A percentile compares a stretch with the other conserved stretches of the same genome.
Evolutionary conservation across 2,888 invertebrate species (phyloP).

Genomic region (Lithophane ornitopus): DNA sequence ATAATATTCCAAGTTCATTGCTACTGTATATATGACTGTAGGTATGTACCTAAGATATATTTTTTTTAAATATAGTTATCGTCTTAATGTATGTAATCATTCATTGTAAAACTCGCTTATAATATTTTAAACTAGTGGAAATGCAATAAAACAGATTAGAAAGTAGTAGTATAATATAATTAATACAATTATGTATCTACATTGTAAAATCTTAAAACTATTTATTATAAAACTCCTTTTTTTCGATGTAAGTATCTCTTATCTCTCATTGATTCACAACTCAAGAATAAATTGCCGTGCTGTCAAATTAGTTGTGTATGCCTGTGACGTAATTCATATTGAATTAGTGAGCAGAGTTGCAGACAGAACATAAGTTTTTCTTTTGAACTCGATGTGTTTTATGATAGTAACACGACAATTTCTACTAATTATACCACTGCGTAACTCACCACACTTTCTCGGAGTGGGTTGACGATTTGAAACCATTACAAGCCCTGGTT

Average conservation of each 20-base stretch:
- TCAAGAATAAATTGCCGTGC: neutral
- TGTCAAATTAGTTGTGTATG: neutral
- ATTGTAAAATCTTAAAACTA: neutral
- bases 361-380: neutral
- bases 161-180: neutral
- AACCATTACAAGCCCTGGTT: neutral
- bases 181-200: neutral
- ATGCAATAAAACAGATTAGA: neutral
- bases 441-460: neutral
- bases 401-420: neutral
- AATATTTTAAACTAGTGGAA: neutral
- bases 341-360: neutral
- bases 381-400: neutral
- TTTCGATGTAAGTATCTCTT: neutral
- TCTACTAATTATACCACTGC: neutral
- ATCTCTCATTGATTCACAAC: neutral
- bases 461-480: neutral
- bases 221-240: neutral
- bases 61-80: neutral
- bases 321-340: neutral
- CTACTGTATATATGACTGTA: conserved; percentile 7
- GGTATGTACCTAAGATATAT: neutral
- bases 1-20: conserved; percentile 37
- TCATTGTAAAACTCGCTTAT: neutral
- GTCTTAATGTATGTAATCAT: neutral